Conservation (phyloP, 2,888 invertebrate species). For the Prostheceraeus crozeri region DNA sequence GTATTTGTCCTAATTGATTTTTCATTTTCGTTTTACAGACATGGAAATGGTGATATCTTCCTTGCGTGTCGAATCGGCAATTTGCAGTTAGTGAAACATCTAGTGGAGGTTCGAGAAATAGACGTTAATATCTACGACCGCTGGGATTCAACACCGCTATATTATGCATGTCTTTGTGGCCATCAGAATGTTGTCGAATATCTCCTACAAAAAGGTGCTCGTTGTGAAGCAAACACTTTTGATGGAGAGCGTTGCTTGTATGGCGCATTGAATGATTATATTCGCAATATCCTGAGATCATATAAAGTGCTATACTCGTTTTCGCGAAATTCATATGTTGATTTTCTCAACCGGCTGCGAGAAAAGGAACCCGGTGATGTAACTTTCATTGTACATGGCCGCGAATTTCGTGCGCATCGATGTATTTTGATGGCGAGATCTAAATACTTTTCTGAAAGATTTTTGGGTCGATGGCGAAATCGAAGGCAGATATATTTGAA, state of each 20-base stretch:
- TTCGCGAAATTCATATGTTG: slow-evolving; percentile 58
- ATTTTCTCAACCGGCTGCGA: slow-evolving; percentile 57
- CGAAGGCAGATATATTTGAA: slow-evolving; percentile 49
- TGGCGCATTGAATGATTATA: slow-evolving; percentile 59
- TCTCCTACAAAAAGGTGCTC: slow-evolving; percentile 58
- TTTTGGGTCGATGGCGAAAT: slow-evolving; percentile 56
- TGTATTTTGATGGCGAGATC: slow-evolving; percentile 58
- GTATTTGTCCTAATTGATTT: no score
- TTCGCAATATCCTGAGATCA: slow-evolving; percentile 56
- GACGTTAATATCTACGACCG: slow-evolving; percentile 59
- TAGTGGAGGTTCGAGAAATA: slow-evolving; percentile 59
- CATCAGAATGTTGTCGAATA: slow-evolving; percentile 59
- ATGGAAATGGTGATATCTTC: no score
- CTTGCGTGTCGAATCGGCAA: slow-evolving; percentile 48
- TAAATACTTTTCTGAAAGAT: slow-evolving; percentile 56
- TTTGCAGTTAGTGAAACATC: slow-evolving; percentile 47
- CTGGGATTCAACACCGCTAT: slow-evolving; percentile 61
- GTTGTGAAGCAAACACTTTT: slow-evolving; percentile 61
- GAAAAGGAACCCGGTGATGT: slow-evolving; percentile 55
- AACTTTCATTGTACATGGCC: slow-evolving; percentile 55
- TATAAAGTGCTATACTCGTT: slow-evolving; percentile 58
- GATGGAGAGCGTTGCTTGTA: slow-evolving; percentile 61
- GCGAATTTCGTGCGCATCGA: slow-evolving; percentile 55
- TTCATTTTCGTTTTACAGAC: no score
- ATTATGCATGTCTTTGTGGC: slow-evolving; percentile 61